phyloP scores from a whole-genome alignment of 2,113 vertebrate species.

The Poeciliopsis turrubarensis region DNA sequence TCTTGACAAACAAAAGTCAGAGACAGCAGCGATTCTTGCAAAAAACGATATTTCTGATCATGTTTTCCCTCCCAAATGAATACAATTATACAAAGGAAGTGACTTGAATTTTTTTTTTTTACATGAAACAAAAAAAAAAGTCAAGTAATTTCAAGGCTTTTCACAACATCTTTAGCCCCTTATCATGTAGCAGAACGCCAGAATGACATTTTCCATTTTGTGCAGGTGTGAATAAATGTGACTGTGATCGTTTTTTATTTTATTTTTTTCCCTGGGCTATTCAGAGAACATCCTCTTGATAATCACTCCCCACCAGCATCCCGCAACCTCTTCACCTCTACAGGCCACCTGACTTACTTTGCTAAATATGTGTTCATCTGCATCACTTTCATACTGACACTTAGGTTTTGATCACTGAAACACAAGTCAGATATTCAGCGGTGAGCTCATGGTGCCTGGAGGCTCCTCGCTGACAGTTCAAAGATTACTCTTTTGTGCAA shows the following conservation, averaged over 20 bases:
- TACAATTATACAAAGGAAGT: background rate
- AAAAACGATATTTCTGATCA: background rate
- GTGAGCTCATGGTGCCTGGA: conserved; percentile 79
- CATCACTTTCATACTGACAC: conserved; percentile 72
- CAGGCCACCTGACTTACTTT: conserved; percentile 50
- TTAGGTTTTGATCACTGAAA: conserved; percentile 76
- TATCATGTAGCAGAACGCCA: too few species aligned
- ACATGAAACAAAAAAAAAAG: too few species aligned
- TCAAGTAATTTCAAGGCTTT: background rate
- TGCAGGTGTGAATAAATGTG: background rate
- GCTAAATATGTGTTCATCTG: conserved; percentile 71
- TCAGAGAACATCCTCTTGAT: conserved; percentile 36
- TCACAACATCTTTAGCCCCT: background rate
- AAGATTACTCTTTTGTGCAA: conserved; percentile 75
- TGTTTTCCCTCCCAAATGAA: background rate
- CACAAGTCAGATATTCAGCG: conserved; percentile 76
- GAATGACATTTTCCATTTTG: too few species aligned
- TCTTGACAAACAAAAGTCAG: background rate
- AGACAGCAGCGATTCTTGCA: background rate
- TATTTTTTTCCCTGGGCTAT: conserved; percentile 26
- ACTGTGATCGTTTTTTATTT: background rate
- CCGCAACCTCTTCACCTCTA: conserved; percentile 49
- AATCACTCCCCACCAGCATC: conserved; percentile 20
- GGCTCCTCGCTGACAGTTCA: conserved; percentile 75
- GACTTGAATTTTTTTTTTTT: background rate